A percentile compares a stretch with the other conserved stretches of the same genome.
phyloP scores from a whole-genome alignment of 1,140 invertebrate species.

The Drosophila parvula region DNA sequence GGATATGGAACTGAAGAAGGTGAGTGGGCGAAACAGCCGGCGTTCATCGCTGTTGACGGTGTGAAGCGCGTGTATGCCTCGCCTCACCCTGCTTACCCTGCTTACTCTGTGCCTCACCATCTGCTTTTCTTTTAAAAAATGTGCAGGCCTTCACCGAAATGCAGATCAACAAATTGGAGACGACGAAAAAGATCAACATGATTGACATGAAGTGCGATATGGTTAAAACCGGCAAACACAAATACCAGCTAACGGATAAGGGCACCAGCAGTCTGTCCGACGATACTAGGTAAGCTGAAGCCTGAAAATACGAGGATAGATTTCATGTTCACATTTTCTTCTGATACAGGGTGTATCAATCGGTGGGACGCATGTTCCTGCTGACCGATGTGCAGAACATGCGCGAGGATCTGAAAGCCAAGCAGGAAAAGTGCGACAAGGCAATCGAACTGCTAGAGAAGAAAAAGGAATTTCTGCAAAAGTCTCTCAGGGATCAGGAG shows the following conservation, averaged over 20 bases:
- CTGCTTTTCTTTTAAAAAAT: neutral
- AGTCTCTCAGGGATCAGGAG: constrained; percentile 81
- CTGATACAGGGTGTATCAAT: constrained; percentile 71
- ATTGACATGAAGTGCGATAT: constrained; percentile 82
- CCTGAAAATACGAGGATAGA: neutral
- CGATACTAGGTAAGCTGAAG: constrained; percentile 61
- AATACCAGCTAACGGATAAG: constrained; percentile 78
- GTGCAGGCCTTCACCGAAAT: constrained; percentile 81
- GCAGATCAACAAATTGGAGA: constrained; percentile 83
- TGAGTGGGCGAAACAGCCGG: constrained; percentile 1
- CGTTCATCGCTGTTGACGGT: constrained; percentile 2
- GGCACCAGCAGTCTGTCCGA: constrained; percentile 71
- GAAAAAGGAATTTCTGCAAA: constrained; percentile 78
- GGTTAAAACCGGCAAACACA: constrained; percentile 82
- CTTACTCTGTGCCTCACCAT: constrained; percentile 15
- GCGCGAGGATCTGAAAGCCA: constrained; percentile 71
- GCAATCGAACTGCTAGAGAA: constrained; percentile 76
- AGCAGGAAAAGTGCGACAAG: constrained; percentile 82
- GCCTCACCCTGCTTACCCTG: neutral
- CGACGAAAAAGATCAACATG: constrained; percentile 83
- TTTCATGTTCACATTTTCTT: neutral
- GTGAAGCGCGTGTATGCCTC: constrained; percentile 41
- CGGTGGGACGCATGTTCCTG: constrained; percentile 83
- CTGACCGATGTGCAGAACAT: constrained; percentile 78
- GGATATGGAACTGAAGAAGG: constrained; percentile 83